Conservation (phyloP, 2,113 vertebrate genomes). For the Crotalus viridis region DNA sequence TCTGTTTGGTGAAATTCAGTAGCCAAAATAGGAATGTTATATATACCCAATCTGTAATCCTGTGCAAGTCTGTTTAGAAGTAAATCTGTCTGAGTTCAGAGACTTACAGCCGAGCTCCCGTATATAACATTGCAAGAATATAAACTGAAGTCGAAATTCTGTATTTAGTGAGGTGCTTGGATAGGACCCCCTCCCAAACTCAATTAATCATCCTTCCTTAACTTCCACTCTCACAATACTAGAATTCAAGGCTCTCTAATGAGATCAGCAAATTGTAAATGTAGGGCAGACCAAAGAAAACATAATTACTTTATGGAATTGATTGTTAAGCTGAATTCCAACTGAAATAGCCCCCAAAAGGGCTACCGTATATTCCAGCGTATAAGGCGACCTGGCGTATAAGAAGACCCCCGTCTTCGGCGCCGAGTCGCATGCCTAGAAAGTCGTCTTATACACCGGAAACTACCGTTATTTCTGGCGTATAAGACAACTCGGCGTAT, state of each 20-base stretch:
- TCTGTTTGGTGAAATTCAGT: not conserved
- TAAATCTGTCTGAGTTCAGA: not conserved
- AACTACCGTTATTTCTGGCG: too few relatives aligned
- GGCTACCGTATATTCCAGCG: not conserved
- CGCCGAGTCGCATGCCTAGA: too few relatives aligned
- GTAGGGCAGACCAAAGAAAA: not conserved
- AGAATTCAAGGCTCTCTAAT: not conserved
- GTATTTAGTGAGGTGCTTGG: not conserved
- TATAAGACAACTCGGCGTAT: too few relatives aligned
- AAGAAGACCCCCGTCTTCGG: too few relatives aligned
- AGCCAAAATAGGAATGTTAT: not conserved
- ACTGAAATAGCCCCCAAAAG: not conserved
- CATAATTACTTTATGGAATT: not conserved
- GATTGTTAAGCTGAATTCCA: not conserved
- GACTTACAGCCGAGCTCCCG: not conserved
- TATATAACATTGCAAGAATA: not conserved
- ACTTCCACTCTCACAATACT: not conserved
- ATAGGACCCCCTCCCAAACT: not conserved
- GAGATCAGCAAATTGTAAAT: not conserved
- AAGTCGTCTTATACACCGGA: too few relatives aligned
- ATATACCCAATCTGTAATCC: not conserved
- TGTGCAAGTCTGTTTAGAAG: not conserved
- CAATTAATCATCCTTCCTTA: not conserved
- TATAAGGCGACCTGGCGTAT: too few relatives aligned
- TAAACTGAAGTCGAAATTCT: not conserved